Conservation (phyloP, 2,888 invertebrate genomes). For the Nomada flava region DNA sequence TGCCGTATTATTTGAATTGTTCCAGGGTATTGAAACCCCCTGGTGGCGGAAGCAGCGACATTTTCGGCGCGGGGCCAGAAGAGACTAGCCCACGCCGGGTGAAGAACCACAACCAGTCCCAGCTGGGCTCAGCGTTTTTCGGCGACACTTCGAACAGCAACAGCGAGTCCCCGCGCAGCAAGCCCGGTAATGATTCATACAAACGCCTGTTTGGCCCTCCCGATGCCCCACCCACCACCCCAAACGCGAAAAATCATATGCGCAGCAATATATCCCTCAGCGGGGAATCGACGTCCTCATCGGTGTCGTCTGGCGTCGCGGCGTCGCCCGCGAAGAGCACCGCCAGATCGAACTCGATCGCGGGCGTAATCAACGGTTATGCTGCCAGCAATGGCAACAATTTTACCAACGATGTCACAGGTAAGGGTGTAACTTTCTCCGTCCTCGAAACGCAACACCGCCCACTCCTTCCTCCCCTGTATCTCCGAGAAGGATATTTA, state of each 20-base stretch:
- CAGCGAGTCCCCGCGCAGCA: slow-evolving; percentile 79
- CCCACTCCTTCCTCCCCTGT: slow-evolving; percentile 2
- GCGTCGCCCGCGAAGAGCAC: slow-evolving; percentile 74
- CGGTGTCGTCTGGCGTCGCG: slow-evolving; percentile 69
- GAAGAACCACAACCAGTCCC: slow-evolving; percentile 80
- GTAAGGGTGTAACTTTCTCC: slow-evolving; percentile 66
- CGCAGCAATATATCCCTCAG: slow-evolving; percentile 87
- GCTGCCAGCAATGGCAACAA: slow-evolving; percentile 77
- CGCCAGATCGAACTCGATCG: slow-evolving; percentile 68
- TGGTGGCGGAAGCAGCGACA: slow-evolving; percentile 87
- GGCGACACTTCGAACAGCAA: slow-evolving; percentile 80
- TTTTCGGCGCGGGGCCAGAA: slow-evolving; percentile 84
- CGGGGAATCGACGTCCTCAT: slow-evolving; percentile 80
- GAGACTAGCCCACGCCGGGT: slow-evolving; percentile 80
- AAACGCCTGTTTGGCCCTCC: slow-evolving; percentile 87
- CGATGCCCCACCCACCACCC: slow-evolving; percentile 85
- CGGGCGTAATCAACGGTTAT: slow-evolving; percentile 76
- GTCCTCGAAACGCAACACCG: slow-evolving; percentile 2
- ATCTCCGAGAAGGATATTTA: slow-evolving; percentile 8
- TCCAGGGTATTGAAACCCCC: slow-evolving; percentile 88
- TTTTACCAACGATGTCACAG: slow-evolving; percentile 74
- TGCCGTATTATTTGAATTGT: slow-evolving; percentile 52
- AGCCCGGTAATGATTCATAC: slow-evolving; percentile 87
- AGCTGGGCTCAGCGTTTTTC: slow-evolving; percentile 80
- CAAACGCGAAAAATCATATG: slow-evolving; percentile 87